Conservation (phyloP, 2,797 vertebrate genomes). For the Myioborus miniatus region DNA sequence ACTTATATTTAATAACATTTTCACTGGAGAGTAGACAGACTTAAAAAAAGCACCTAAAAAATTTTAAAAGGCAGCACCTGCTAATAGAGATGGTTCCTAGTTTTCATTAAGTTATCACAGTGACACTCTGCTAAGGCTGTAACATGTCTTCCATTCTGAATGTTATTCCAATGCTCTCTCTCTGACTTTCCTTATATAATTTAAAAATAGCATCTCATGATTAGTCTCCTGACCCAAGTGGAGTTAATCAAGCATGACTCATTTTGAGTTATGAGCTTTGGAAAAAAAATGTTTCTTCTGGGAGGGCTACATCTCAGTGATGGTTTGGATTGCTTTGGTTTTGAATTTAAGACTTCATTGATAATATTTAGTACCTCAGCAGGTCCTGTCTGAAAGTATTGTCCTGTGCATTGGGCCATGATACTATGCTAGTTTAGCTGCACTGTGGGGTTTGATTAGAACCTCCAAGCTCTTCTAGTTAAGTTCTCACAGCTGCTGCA, state of each 20-base stretch:
- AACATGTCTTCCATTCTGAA: neutral
- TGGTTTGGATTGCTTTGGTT: neutral
- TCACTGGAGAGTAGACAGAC: neutral
- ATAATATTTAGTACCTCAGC: neutral
- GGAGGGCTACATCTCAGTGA: neutral
- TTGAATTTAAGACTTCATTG: neutral
- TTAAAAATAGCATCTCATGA: slow-evolving; percentile 33
- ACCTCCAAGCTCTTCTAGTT: neutral
- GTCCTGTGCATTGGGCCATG: neutral
- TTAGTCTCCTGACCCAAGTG: slow-evolving; percentile 42
- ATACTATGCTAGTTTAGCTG: neutral
- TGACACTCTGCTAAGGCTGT: neutral
- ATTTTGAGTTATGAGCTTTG: slow-evolving; percentile 14
- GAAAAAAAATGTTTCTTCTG: slow-evolving; percentile 27
- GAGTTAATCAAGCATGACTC: slow-evolving; percentile 41
- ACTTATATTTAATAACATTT: neutral
- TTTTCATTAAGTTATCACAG: neutral
- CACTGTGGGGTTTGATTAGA: neutral
- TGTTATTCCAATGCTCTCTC: neutral
- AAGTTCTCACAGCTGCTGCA: neutral
- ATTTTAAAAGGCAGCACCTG: neutral
- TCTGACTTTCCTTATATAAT: slow-evolving; percentile 31
- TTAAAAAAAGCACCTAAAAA: neutral
- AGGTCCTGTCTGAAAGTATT: neutral
- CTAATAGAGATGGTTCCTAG: neutral